Evolutionary conservation across 2,888 invertebrate genomes (phyloP), one percentile per base, ranked within the genome.

Genomic region (Rhamphomyia laevipes): DNA sequence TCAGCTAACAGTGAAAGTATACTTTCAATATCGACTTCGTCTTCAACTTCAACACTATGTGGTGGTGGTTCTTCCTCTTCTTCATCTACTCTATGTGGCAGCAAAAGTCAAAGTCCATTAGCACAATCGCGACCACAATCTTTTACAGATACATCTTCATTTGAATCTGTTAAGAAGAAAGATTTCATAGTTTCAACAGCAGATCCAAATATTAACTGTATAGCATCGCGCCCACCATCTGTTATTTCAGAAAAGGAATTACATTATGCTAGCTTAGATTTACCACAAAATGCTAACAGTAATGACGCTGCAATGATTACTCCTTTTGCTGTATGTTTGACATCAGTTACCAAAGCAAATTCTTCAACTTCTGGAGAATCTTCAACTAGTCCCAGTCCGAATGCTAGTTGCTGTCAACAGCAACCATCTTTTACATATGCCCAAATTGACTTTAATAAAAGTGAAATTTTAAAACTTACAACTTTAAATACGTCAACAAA

Each of bases 361-460:
- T 46, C 50, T 37, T 50, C 52, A 17, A 49, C 46, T 41, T 55
- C 58, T 16, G 60, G 59, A 52, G 63, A 61, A 51, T 60, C 61
- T 51, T 60, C 62, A 55, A 60, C 60, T 48, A 65, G 62, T 51
- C 62, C 63, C 45, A 59, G 56, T 49, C 59, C 61, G 48, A 60
- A 58, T 56, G 60, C 62, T 50, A 63, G 58, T 49, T 60, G 45
- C 60, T 52, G 53, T 44, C 56, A 62, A 45, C 59, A 60, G 43
- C 60, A 66, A 52, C 62, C 74, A 42, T 69, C 72, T 51, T 78
- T 82, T 61, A 76, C 77, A 38, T 88, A 88, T 70, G 86, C 87
- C 54, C 81, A 86, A 73, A 87, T 88, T 53, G 87, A 87, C 74
- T 88, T 87, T 70, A 73, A 78, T 31, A 21, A 42, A 42, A 42